These are phyloP conservation scores for Vulpes lagopus DNA, from an alignment of 2,113 vertebrate genomes.

Conservation along the genomic window DNA sequence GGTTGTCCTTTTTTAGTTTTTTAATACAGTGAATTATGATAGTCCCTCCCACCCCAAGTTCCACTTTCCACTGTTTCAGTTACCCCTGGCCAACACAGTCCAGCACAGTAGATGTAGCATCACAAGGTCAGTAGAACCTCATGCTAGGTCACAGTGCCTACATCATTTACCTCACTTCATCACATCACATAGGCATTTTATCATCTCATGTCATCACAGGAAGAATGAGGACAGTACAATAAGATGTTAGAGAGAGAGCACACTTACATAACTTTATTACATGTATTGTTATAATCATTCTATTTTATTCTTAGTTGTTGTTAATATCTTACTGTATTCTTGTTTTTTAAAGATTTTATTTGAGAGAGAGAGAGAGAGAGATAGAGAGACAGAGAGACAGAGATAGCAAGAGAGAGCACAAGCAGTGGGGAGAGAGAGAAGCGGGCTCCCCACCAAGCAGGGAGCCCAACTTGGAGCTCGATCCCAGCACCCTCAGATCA, in stretches of 20 bases:
- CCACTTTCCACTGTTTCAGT: neutral
- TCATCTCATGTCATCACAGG: neutral
- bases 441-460: no score
- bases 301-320: neutral
- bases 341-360: neutral
- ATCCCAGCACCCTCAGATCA: no score
- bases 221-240: neutral
- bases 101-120: neutral
- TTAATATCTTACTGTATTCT: neutral
- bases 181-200: neutral
- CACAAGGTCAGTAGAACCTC: neutral
- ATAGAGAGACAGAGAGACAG: no score
- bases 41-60: neutral
- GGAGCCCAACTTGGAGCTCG: no score
- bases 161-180: neutral
- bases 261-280: neutral
- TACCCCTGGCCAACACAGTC: neutral
- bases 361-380: no score
- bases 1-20: neutral
- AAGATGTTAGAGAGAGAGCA: neutral
- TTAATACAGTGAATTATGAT: neutral
- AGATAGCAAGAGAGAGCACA: no score
- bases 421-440: no score
- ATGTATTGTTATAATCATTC: neutral
- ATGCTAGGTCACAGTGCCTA: neutral